Base-by-base conservation (phyloP, 1,140 invertebrate species). In the Palaemon carinicauda region DNA sequence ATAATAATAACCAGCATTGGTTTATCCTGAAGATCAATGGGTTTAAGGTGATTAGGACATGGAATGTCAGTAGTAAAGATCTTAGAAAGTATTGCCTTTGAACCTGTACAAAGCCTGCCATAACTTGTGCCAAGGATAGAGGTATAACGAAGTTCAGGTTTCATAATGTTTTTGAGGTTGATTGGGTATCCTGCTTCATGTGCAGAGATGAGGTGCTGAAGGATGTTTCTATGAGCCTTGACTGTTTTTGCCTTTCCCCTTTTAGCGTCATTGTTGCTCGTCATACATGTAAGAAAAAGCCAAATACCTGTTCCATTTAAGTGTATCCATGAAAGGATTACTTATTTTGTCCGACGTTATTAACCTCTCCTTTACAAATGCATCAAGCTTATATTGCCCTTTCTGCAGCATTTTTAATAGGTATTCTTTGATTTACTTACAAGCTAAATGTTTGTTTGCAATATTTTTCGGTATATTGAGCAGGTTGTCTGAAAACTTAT, bases 181-280 rank as follows among this genome's bases (percentile, higher is more conserved):
- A 77, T 41, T 77, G 33, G 29, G 29, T 14, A 41, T 41, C n/a
- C n/a, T 41, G 74, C 33, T 51, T 77, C 29, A 27, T 54, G 15
- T 10, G 77, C 77, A 80, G 27, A 27, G 14, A 80, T 56, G 52
- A 52, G 50, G 77, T 31, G 51, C n/a, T 80, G 77, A 24, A 80
- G 27, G 53, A 80, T 56, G 77, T 54, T 80, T 14, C 77, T 80
- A n/a, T 80, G 50, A 53, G 77, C 77, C 27, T 56, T 80, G n/a
- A 56, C 19, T 7, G 77, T 80, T 52, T 52, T 80, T 77, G 41
- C 29, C 41, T 21, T 77, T 50, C 41, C 41, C 21, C n/a, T 41
- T 41, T 41, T 77, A 41, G 74, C 12, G 50, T 50, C 29, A 9
- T 31, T 77, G 31, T 12, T 41, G 21, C 50, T 41, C 74, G 31